These are phyloP conservation scores for Pygoscelis adeliae DNA, from an alignment of 2,113 vertebrate species.

Conservation along the genomic window DNA sequence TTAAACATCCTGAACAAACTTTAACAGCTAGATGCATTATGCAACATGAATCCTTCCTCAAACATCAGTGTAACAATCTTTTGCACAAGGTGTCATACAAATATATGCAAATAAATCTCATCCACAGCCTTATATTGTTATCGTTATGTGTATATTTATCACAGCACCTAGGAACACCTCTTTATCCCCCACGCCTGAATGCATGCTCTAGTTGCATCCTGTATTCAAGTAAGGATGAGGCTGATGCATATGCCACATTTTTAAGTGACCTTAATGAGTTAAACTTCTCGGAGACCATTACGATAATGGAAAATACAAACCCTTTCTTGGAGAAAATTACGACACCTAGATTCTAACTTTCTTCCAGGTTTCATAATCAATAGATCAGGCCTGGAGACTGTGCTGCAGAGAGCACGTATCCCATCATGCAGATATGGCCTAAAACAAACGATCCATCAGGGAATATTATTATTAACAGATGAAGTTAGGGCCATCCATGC, in stretches of 20 bases:
- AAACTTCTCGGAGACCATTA: not conserved
- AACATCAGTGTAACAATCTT: not conserved
- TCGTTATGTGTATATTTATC: not conserved
- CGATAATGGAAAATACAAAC: not conserved
- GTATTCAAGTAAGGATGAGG: not conserved
- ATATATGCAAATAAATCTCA: not conserved
- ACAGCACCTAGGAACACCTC: not conserved
- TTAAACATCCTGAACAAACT: not conserved
- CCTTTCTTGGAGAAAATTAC: not conserved
- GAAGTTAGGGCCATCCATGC: not conserved
- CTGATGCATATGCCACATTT: not conserved
- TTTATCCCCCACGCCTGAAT: not conserved
- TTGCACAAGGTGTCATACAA: not conserved
- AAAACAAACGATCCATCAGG: not conserved
- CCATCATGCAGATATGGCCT: not conserved
- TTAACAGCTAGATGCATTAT: not conserved
- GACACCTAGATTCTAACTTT: not conserved
- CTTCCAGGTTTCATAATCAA: not conserved
- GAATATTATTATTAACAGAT: not conserved
- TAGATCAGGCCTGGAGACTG: not conserved
- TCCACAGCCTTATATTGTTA: not conserved
- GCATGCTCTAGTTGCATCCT: not conserved
- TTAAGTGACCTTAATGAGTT: not conserved
- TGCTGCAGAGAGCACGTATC: not conserved
- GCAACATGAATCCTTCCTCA: not conserved